Evolutionary conservation across 64 coral and sea anemone species (phyloP).

Genomic region (Stylophora pistillata): DNA sequence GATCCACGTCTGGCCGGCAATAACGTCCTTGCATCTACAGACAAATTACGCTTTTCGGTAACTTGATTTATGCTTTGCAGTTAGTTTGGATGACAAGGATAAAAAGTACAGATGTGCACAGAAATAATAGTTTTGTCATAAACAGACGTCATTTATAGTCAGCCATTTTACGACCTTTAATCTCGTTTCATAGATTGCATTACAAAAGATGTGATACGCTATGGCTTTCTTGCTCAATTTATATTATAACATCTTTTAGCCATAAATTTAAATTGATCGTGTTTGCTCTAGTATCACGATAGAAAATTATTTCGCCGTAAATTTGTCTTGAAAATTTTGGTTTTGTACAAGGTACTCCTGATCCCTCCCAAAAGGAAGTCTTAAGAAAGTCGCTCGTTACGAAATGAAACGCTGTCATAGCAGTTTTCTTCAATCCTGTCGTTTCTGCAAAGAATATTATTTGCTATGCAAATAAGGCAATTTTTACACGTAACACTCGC

Average conservation of each 20-base stretch:
- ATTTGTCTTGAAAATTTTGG: not conserved
- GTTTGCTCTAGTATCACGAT: not conserved
- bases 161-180: not conserved
- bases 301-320: not conserved
- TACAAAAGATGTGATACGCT: constrained; percentile 2
- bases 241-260: not conserved
- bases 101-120: no score
- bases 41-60: no score
- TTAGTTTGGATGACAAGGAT: no score
- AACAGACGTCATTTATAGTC: no score
- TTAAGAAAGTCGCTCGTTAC: not conserved
- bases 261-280: not conserved
- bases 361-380: constrained; percentile 31
- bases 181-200: not conserved
- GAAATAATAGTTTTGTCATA: no score
- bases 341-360: not conserved
- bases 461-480: no score
- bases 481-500: no score
- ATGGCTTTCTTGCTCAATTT: not conserved
- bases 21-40: no score
- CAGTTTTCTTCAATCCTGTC: not conserved
- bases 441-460: not conserved
- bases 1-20: no score
- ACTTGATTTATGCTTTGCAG: no score
- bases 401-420: constrained; percentile 1